These are phyloP conservation scores for Tenthredo livida DNA, from an alignment of 2,888 invertebrate species.

Conservation along the genomic window DNA sequence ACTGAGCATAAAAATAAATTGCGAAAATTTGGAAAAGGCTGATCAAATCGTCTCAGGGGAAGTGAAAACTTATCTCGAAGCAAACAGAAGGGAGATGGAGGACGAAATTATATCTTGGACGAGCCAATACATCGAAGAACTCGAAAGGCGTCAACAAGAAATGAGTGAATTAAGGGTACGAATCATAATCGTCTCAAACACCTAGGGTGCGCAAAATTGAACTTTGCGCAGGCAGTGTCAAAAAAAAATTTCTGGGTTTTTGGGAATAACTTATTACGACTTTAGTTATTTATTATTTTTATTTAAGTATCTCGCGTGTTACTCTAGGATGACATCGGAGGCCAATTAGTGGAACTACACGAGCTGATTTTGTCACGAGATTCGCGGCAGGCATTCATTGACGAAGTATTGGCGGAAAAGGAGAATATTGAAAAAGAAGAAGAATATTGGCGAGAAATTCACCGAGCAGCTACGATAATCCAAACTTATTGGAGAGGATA, in stretches of 20 bases:
- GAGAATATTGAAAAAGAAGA: conserved; percentile 58
- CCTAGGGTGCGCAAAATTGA: too few species aligned
- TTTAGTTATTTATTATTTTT: background rate
- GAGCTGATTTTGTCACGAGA: conserved; percentile 59
- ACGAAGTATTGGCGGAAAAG: conserved; percentile 62
- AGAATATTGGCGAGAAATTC: conserved; percentile 61
- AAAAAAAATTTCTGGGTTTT: too few species aligned
- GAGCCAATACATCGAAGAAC: conserved; percentile 64
- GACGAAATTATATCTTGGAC: conserved; percentile 65
- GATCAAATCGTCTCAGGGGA: conserved; percentile 65
- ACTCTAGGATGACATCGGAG: conserved; percentile 65
- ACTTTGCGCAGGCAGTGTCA: too few species aligned
- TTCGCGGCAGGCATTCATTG: conserved; percentile 64
- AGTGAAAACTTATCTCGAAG: conserved; percentile 60
- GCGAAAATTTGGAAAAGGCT: conserved; percentile 54
- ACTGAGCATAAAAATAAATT: conserved; percentile 61
- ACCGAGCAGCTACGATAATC: conserved; percentile 67
- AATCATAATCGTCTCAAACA: too few species aligned
- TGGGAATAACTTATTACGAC: background rate
- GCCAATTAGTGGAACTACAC: conserved; percentile 63
- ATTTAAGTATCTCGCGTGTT: background rate
- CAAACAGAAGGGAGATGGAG: conserved; percentile 63
- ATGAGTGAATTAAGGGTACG: conserved; percentile 65
- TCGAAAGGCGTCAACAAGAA: conserved; percentile 64
- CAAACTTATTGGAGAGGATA: conserved; percentile 70